Percentiles rank a stretch among this genome's conserved stretches.
Evolutionary conservation across 2,888 invertebrate species (phyloP).

Genomic region (Drosophila neutralis): DNA sequence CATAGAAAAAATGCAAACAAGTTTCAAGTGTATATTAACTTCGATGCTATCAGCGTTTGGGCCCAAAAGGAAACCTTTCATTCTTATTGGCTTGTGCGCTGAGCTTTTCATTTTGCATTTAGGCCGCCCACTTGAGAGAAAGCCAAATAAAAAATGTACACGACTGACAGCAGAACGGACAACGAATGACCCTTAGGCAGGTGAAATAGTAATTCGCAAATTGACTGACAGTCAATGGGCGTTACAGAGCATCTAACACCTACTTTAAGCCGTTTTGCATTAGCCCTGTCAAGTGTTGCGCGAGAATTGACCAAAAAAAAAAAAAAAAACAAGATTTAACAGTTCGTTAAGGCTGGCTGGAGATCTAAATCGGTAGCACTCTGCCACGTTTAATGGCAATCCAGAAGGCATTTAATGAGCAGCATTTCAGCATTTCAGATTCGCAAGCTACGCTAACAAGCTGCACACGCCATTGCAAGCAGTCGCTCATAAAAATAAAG

Average conservation of each 20-base stretch:
- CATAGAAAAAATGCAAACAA: background rate
- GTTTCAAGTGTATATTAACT: conserved; percentile 19
- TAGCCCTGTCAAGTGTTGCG: conserved; percentile 30
- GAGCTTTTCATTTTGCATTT: conserved; percentile 40
- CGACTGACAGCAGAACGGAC: conserved; percentile 12
- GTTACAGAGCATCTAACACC: conserved; percentile 48
- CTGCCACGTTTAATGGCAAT: conserved; percentile 7
- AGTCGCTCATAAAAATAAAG: conserved; percentile 40
- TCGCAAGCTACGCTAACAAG: conserved; percentile 15
- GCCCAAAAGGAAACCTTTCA: conserved; percentile 26
- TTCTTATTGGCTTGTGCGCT: conserved; percentile 34
- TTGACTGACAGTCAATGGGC: conserved; percentile 70
- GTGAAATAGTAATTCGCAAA: conserved; percentile 73
- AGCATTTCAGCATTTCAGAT: background rate
- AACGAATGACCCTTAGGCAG: conserved; percentile 57
- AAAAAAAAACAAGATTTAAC: conserved; percentile 46
- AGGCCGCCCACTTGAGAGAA: conserved; percentile 24
- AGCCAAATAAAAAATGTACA: conserved; percentile 30
- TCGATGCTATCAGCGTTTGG: background rate
- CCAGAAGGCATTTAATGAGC: conserved; percentile 11
- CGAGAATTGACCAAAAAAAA: conserved; percentile 23
- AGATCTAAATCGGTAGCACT: background rate
- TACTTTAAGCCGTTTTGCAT: conserved; percentile 39
- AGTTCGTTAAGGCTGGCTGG: conserved; percentile 41
- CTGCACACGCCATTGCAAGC: conserved; percentile 22